phyloP scores from a whole-genome alignment of 2,797 vertebrate genomes.

The Epinephelus coioides region DNA sequence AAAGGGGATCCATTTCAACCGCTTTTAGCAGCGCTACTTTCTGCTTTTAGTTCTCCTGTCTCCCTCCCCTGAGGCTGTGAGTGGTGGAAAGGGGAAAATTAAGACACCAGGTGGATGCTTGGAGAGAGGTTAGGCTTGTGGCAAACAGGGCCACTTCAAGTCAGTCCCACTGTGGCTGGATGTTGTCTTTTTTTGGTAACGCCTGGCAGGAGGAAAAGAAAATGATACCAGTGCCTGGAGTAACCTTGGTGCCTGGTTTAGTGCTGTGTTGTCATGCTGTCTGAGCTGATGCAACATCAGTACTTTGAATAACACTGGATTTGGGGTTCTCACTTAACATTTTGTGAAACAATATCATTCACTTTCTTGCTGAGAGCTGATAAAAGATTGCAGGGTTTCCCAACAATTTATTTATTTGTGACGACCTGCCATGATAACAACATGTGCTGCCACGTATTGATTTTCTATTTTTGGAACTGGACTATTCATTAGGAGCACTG shows the following conservation, averaged over 20 bases:
- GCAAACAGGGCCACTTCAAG: conserved; percentile 59
- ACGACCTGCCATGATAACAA: too few relatives aligned
- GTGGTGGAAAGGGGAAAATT: conserved; percentile 50
- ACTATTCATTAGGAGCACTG: too few relatives aligned
- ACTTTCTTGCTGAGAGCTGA: not conserved
- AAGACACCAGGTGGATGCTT: conserved; percentile 79
- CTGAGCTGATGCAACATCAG: not conserved
- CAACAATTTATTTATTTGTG: too few relatives aligned
- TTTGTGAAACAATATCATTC: not conserved
- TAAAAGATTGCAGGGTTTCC: too few relatives aligned
- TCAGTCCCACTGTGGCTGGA: conserved; percentile 15
- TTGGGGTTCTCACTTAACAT: not conserved
- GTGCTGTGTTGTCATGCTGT: not conserved
- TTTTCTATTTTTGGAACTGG: too few relatives aligned
- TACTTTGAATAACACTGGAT: not conserved
- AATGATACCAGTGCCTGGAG: conserved; percentile 38
- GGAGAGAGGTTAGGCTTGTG: conserved; percentile 56
- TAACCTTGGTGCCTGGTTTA: conserved; percentile 13
- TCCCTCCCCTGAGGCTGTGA: conserved; percentile 67
- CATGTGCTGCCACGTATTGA: too few relatives aligned
- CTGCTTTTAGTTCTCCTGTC: conserved; percentile 68
- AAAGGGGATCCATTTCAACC: conserved; percentile 82
- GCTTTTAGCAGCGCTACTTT: conserved; percentile 73
- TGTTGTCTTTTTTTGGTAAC: conserved; percentile 41
- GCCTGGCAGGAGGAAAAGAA: conserved; percentile 31